A percentile compares a stretch with the other conserved stretches of the same genome.
Evolutionary conservation across 2,888 invertebrate species (phyloP).

Genomic region (Ophonus ardosiacus): DNA sequence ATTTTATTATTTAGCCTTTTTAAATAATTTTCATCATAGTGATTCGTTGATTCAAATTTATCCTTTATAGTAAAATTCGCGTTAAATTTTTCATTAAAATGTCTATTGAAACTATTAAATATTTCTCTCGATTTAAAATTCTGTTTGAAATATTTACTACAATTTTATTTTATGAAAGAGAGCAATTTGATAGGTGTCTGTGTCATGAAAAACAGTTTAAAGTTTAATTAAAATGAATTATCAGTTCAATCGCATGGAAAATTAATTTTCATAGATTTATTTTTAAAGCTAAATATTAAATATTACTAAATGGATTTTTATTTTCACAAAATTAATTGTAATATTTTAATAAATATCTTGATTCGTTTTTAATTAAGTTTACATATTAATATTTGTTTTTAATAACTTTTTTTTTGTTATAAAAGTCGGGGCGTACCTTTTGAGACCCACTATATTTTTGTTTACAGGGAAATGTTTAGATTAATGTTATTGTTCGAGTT

Average conservation of each 20-base stretch:
- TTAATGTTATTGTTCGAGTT: not conserved
- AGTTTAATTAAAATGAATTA: conserved; percentile 31
- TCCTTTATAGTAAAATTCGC: not conserved
- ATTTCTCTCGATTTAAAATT: not conserved
- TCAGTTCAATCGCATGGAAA: conserved; percentile 21
- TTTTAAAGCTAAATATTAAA: conserved; percentile 16
- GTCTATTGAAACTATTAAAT: not conserved
- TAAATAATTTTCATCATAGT: not conserved
- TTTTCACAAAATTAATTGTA: no score
- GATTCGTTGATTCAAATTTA: not conserved
- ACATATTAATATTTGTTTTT: no score
- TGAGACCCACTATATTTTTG: no score
- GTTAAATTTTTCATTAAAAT: not conserved
- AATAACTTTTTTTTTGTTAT: no score
- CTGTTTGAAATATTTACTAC: not conserved
- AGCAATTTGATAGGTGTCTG: not conserved
- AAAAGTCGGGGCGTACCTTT: no score
- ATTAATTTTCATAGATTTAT: conserved; percentile 8
- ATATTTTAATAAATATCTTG: not conserved
- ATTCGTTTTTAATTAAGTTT: not conserved
- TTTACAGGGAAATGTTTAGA: not conserved
- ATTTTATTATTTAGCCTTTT: no score
- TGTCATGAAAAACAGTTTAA: not conserved
- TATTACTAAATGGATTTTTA: not conserved
- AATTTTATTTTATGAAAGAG: not conserved